Conservation (phyloP, 2,888 invertebrate genomes). For the Petrolisthes manimaculis region DNA sequence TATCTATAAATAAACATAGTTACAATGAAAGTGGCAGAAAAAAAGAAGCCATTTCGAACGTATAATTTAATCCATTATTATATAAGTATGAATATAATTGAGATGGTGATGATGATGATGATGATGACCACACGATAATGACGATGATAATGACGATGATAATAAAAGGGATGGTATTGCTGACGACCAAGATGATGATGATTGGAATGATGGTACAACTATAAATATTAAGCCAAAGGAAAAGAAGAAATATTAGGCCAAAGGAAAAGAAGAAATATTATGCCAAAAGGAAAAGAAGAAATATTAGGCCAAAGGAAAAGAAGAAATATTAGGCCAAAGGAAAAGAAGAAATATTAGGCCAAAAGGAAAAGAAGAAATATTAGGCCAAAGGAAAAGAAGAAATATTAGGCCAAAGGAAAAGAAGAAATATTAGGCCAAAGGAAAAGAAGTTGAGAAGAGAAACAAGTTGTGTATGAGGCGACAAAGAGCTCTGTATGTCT, state of each 20-base stretch:
- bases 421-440: neutral
- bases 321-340: neutral
- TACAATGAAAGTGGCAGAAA: too few species aligned
- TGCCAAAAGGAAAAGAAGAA: too few species aligned
- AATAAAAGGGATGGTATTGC: too few species aligned
- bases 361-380: neutral
- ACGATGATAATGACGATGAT: too few species aligned
- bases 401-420: neutral
- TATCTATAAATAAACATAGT: too few species aligned
- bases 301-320: too few species aligned
- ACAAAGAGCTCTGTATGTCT: neutral
- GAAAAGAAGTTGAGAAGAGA: neutral
- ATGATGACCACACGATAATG: too few species aligned
- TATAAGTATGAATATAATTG: neutral
- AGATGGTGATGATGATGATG: neutral
- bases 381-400: neutral
- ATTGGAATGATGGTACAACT: too few species aligned
- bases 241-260: neutral
- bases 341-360: neutral
- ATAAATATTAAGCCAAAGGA: too few species aligned
- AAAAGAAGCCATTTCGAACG: too few species aligned
- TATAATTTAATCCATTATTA: neutral
- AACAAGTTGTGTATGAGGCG: neutral
- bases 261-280: neutral
- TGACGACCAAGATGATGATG: too few species aligned